A percentile compares a stretch with the other conserved stretches of the same genome.
Evolutionary conservation across 1,140 invertebrate genomes (phyloP).

Genomic region (Lerema accius): DNA sequence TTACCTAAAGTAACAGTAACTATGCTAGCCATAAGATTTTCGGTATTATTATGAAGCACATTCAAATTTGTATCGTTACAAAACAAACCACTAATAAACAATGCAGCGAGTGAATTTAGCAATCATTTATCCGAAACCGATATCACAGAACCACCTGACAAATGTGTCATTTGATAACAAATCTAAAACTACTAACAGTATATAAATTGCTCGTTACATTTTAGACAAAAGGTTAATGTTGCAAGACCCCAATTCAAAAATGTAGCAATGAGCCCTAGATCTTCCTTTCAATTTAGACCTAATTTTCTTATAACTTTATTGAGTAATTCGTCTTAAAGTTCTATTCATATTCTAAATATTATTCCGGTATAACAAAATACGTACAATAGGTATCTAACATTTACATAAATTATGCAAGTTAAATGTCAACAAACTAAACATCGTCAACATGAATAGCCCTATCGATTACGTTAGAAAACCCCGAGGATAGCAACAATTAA

Average conservation of each 20-base stretch:
- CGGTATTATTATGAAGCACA: too few species aligned
- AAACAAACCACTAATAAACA: not conserved
- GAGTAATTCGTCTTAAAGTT: too few species aligned
- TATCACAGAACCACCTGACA: not conserved
- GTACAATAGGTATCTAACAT: too few species aligned
- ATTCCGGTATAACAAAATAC: too few species aligned
- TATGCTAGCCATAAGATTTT: too few species aligned
- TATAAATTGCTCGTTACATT: not conserved
- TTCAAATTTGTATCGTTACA: too few species aligned
- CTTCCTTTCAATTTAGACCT: too few species aligned
- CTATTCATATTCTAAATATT: too few species aligned
- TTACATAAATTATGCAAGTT: not conserved
- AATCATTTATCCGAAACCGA: not conserved
- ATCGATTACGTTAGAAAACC: not conserved
- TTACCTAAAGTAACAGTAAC: too few species aligned
- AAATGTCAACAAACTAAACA: not conserved
- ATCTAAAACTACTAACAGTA: not conserved
- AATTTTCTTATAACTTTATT: too few species aligned
- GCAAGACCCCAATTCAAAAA: not conserved
- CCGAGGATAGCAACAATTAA: slow-evolving; percentile 3
- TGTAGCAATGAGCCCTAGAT: not conserved
- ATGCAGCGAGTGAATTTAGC: not conserved
- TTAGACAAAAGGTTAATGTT: not conserved
- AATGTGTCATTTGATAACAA: not conserved
- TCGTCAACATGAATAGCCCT: not conserved